Evolutionary conservation across 2,797 vertebrate genomes (phyloP), one percentile per base, ranked within the genome.

Genomic region (Gorsachius magnificus): DNA sequence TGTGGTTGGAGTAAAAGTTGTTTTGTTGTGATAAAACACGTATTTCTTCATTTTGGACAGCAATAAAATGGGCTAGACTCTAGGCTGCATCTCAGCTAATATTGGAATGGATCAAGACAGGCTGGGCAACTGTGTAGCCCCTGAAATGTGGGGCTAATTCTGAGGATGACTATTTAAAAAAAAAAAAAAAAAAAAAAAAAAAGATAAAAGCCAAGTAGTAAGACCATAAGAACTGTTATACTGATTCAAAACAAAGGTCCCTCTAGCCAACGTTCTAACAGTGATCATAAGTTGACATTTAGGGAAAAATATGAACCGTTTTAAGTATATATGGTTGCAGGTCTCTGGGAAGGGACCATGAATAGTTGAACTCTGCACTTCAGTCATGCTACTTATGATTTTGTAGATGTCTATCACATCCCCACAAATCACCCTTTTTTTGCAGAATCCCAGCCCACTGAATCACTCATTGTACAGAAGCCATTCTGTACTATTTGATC

Each of bases 11-110:
- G 16, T 28, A 84, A 65, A 90, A 88, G 31, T 90, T 83, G 65
- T 70, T 86, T 64, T 64, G 36, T 41, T 90, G n/a, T 57, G 56
- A 82, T 76, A 82, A 91, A 95, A 87, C 57, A 84, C 24, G 19
- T 74, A 79, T 95, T 93, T 82, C 56, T 88, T 90, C 68, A 60
- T 76, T 94, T 54, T 90, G 48, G 48, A 80, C 35, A 68, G 31
- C 21, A 93, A 36, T 56, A 75, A 81, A 72, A 60, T 72, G 54
- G 29, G 48, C 26, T 69, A 65, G 29, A 76, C 66, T 76, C 50
- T 71, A 85, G 70, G 53, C 61, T 87, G 33, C 24, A 16, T 83
- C 69, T 88, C 82, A 90, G 17, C 46, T 90, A 50, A 58, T 50
- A 38, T 1, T 82, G n/a, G 46, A 68, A 75, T 33, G 25, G 20